Percentiles rank a stretch among this genome's conserved stretches.
Conservation (phyloP, 1,140 invertebrate species). For the Pantala flavescens region DNA sequence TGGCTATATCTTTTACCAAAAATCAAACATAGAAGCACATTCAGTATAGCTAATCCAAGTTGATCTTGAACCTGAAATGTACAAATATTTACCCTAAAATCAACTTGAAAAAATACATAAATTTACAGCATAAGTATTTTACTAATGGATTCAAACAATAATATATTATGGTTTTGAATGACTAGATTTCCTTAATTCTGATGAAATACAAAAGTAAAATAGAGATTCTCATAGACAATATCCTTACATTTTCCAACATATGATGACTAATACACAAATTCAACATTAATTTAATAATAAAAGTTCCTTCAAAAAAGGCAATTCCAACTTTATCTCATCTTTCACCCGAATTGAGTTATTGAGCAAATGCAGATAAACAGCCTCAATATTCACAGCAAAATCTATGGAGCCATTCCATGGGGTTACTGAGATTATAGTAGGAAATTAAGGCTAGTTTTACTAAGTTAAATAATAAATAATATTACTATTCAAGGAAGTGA, state of each 20-base stretch:
- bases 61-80: background rate
- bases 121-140: background rate
- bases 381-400: too few species aligned
- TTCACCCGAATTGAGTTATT: too few species aligned
- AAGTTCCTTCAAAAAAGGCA: too few species aligned
- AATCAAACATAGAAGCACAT: background rate
- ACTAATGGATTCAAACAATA: background rate
- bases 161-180: background rate
- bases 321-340: too few species aligned
- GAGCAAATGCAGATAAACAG: too few species aligned
- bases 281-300: too few species aligned
- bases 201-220: background rate
- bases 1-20: background rate
- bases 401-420: too few species aligned
- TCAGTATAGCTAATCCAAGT: background rate
- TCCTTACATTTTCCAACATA: background rate
- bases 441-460: too few species aligned
- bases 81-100: background rate
- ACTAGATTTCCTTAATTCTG: background rate
- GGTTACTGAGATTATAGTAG: too few species aligned
- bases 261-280: too few species aligned
- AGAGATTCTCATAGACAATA: background rate
- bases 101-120: background rate
- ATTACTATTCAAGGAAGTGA: too few species aligned
- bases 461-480: too few species aligned